Percentiles rank a stretch among this genome's conserved stretches.
Evolutionary conservation across 2,113 vertebrate genomes (phyloP).

Genomic region (Myiopsitta monachus): DNA sequence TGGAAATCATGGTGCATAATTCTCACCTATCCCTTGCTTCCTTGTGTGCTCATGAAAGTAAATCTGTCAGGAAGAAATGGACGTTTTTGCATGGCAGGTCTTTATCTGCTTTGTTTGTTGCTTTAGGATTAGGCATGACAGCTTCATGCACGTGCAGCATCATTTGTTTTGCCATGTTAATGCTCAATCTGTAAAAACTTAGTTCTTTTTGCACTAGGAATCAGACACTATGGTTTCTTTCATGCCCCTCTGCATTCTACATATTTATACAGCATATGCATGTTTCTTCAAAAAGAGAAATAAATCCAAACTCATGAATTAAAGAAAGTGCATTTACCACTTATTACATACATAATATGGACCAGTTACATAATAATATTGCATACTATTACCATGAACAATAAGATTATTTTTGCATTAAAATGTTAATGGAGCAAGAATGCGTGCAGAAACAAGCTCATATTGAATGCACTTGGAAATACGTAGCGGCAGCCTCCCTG

Average conservation of each 20-base stretch:
- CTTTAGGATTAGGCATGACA: neutral
- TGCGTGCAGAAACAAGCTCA: neutral
- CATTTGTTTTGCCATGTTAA: neutral
- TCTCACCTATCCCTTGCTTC: neutral
- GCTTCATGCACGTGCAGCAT: neutral
- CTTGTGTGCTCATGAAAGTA: neutral
- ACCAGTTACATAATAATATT: neutral
- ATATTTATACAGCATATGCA: neutral
- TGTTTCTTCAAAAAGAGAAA: neutral
- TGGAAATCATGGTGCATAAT: neutral
- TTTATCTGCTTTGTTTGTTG: neutral
- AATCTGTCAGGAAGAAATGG: neutral
- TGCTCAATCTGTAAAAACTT: neutral
- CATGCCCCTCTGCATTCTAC: no score
- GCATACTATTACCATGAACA: neutral
- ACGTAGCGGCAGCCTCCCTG: rapidly evolving
- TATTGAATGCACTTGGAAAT: neutral
- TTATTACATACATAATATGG: no score
- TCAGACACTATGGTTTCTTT: neutral
- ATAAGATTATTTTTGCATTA: neutral
- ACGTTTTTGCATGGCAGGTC: neutral
- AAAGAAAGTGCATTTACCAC: neutral
- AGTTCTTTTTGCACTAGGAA: neutral
- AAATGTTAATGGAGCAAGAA: neutral
- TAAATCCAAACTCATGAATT: neutral